Evolutionary conservation across 2,888 invertebrate genomes (phyloP).

Genomic region (Xanthorhoe designata): DNA sequence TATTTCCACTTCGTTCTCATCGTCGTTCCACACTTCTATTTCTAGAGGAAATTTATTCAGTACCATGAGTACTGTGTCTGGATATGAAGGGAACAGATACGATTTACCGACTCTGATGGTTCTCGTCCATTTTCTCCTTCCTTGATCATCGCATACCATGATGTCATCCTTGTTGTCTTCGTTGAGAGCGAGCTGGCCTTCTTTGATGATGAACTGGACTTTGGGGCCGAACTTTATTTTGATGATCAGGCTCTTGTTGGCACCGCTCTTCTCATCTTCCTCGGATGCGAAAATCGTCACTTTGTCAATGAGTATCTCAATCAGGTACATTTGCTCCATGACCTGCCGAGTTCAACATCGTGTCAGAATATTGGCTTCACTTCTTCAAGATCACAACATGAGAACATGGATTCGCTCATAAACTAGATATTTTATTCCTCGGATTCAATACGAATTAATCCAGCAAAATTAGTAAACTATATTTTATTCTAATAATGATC

Average conservation of each 20-base stretch:
- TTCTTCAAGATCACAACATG: slow-evolving; percentile 27
- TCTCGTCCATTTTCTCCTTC: slow-evolving; percentile 68
- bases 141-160: slow-evolving; percentile 63
- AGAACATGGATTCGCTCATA: slow-evolving; percentile 5
- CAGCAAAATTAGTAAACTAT: too few species aligned
- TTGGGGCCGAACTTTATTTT: slow-evolving; percentile 81
- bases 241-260: slow-evolving; percentile 75
- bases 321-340: slow-evolving; percentile 85
- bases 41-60: slow-evolving; percentile 80
- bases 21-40: slow-evolving; percentile 79
- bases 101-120: slow-evolving; percentile 83
- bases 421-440: background rate
- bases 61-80: slow-evolving; percentile 73
- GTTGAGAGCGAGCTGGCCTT: slow-evolving; percentile 70
- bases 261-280: slow-evolving; percentile 60
- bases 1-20: slow-evolving; percentile 66
- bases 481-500: too few species aligned
- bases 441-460: too few species aligned
- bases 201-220: slow-evolving; percentile 78
- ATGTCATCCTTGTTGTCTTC: slow-evolving; percentile 63
- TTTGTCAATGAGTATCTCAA: slow-evolving; percentile 85
- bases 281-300: slow-evolving; percentile 71
- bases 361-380: slow-evolving; percentile 63
- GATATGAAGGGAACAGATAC: slow-evolving; percentile 79
- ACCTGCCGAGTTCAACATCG: slow-evolving; percentile 76